Conservation (phyloP, 1,140 invertebrate species). For the Bombus ignitus region DNA sequence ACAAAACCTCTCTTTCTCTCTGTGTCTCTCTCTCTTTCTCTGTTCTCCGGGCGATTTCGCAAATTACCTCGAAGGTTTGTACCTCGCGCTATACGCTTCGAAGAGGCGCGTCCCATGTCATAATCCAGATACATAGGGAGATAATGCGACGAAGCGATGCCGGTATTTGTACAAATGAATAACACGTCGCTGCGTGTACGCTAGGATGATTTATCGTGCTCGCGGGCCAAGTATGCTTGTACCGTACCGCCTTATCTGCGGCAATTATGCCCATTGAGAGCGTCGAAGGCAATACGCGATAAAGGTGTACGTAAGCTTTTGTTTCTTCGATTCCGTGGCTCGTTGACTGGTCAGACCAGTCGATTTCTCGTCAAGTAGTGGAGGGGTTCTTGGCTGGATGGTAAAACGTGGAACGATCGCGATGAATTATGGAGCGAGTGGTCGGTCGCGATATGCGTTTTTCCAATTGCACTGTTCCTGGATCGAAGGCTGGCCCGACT, state of each 20-base stretch:
- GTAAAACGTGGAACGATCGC: background rate
- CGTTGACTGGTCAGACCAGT: too few species aligned
- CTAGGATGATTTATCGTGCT: conserved; percentile 33
- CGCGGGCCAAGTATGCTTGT: conserved; percentile 19
- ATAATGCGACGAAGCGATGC: conserved; percentile 29
- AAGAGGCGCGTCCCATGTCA: background rate
- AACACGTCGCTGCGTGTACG: conserved; percentile 3
- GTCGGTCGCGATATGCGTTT: conserved; percentile 1
- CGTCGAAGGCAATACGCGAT: background rate
- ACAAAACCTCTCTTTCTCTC: background rate
- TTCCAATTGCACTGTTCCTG: conserved; percentile 13
- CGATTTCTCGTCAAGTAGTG: too few species aligned
- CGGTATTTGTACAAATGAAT: conserved; percentile 35
- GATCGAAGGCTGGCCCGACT: background rate
- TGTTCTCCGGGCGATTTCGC: background rate
- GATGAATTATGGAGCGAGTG: conserved; percentile 16
- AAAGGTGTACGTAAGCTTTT: background rate
- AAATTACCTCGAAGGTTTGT: background rate
- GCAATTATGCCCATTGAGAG: conserved; percentile 56
- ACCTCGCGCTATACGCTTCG: background rate
- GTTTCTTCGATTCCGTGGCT: background rate
- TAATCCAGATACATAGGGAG: conserved; percentile 15
- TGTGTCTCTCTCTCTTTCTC: background rate
- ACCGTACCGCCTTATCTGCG: conserved; percentile 44
- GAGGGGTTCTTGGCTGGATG: background rate